Evolutionary conservation across 1,140 invertebrate genomes (phyloP).

Genomic region (Grapholita molesta): DNA sequence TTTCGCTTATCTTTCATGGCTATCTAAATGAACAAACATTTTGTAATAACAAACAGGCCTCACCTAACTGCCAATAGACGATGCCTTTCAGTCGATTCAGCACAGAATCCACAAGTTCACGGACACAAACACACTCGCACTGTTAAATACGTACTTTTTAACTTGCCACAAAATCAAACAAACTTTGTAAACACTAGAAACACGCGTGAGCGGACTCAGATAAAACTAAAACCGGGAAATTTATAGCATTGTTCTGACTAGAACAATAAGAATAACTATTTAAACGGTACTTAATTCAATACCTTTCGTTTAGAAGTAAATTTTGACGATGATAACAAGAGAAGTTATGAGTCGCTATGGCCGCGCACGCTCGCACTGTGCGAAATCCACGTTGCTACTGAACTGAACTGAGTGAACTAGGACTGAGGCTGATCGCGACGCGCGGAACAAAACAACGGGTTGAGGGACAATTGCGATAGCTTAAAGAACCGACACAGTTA

Average conservation of each 20-base stretch:
- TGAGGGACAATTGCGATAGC: neutral
- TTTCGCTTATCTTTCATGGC: neutral
- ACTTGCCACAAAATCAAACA: conserved; percentile 49
- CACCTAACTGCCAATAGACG: neutral
- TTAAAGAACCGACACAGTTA: neutral
- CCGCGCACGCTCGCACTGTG: conserved; percentile 37
- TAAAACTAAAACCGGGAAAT: neutral
- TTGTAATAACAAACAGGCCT: neutral
- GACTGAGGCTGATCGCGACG: neutral
- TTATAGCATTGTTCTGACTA: neutral
- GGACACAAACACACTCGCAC: conserved; percentile 44
- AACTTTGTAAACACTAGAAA: conserved; percentile 64
- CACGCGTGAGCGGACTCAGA: conserved; percentile 33
- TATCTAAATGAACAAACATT: neutral
- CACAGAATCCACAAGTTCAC: conserved; percentile 54
- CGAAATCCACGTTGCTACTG: conserved; percentile 57
- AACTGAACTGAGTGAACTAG: conserved; percentile 17
- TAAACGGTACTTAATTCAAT: neutral
- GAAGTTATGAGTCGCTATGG: conserved; percentile 56
- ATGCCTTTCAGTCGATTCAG: neutral
- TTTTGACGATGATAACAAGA: conserved; percentile 41
- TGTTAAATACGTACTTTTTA: conserved; percentile 21
- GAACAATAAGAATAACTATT: neutral
- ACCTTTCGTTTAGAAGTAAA: conserved; percentile 22
- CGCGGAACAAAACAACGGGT: neutral